Evolutionary conservation across 1,140 invertebrate genomes (phyloP).

Genomic region (Meloidogyne chitwoodi): DNA sequence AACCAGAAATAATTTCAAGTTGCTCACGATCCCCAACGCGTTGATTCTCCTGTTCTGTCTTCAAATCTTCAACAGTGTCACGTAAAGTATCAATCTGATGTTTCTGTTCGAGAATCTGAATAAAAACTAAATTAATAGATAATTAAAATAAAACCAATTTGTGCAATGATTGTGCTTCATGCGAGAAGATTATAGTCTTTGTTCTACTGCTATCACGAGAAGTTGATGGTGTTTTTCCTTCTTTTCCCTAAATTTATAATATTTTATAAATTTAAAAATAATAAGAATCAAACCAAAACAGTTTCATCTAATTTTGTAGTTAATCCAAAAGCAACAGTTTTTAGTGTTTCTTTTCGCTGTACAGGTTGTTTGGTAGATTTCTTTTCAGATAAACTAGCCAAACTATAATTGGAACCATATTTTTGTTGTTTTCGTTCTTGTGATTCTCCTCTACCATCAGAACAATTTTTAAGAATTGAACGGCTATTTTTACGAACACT

Average conservation of each 20-base stretch:
- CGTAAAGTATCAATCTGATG: background rate
- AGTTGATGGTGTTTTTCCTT: background rate
- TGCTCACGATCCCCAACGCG: conserved; percentile 1
- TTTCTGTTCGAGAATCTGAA: conserved; percentile 8
- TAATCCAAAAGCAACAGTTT: conserved; percentile 22
- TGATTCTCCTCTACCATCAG: background rate
- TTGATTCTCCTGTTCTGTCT: background rate
- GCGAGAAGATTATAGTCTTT: conserved; percentile 15
- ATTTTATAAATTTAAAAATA: background rate
- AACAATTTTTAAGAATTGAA: conserved; percentile 12
- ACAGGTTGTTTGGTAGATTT: background rate
- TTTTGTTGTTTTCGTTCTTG: background rate
- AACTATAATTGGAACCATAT: background rate
- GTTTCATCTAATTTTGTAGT: conserved; percentile 8
- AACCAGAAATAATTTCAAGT: background rate
- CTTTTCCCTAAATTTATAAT: background rate
- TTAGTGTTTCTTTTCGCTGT: conserved; percentile 4
- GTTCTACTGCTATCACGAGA: background rate
- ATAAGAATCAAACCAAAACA: background rate
- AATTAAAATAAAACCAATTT: conserved; percentile 1
- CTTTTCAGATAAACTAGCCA: background rate
- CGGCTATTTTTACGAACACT: background rate
- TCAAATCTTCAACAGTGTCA: background rate
- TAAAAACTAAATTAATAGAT: background rate
- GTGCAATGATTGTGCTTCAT: conserved; percentile 13